Evolutionary conservation across 1,140 invertebrate species (phyloP), one percentile per base, ranked within the genome.

Genomic region (Heliconius nattereri): DNA sequence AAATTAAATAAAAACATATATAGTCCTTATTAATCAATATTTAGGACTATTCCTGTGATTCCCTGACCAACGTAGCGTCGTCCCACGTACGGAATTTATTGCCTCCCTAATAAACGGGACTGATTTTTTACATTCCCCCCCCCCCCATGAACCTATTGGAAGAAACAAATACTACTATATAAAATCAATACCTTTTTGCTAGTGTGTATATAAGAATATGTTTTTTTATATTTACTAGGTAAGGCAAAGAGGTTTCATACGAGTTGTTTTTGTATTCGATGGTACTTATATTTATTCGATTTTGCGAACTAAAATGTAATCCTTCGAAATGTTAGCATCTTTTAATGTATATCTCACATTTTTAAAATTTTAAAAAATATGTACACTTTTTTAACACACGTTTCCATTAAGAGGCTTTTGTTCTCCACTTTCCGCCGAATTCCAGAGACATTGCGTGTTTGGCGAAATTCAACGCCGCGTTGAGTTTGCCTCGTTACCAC

Each of bases 61-160:
- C 11, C 26, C 26, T 66, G 60, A 29, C 60, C 60, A 66, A 9
- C 23, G 60, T 16, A 66, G 32, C 35, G 7, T 35, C 71, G 71
- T n/a, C 37, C 32, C 71, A 72, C 32, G 35, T 72, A 72, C 71
- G 29, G 19, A 40, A 72, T 72, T 72, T 72, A 72, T 72, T 40
- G 71, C 71, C 37, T 72, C n/a, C 71, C 35, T 72, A 72, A 37
- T 72, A 72, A 37, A 72, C 60, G 8, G 2, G 60, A 23, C 23
- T 29, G 60, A 66, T 66, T 66, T 35, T 35, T 35, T 35, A 35
- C 32, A 35, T 35, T 35, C 29, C 29, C 29, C 29, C 6, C 7
- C 32, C 32, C 57, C 6, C 9, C 3, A 66, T 1, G 60, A 66
- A 66, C 23, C 60, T 66, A 66, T 66, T 66, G 9, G 60, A n/a